Percentiles rank a stretch among this genome's conserved stretches.
Conservation (phyloP, 2,797 vertebrate genomes). For the Lagocephalus sceleratus region DNA sequence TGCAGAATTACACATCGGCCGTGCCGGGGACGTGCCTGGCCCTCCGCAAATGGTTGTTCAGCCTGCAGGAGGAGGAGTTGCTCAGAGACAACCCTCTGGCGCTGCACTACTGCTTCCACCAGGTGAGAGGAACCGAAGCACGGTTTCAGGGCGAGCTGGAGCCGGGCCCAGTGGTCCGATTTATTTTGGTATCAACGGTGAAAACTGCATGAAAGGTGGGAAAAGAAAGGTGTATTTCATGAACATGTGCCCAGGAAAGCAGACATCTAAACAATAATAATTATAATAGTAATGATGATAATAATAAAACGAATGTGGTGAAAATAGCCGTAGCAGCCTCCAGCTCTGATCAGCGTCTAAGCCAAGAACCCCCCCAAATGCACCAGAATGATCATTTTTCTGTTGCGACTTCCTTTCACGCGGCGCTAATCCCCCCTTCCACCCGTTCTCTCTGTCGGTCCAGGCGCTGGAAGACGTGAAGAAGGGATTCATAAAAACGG, state of each 20-base stretch:
- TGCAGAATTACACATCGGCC: slow-evolving; percentile 96
- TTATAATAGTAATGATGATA: too few species aligned
- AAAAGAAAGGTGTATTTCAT: too few species aligned
- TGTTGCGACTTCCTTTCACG: background rate
- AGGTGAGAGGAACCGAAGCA: slow-evolving; percentile 55
- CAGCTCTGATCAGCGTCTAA: slow-evolving; percentile 13
- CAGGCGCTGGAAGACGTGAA: slow-evolving; percentile 91
- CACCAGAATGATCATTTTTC: too few species aligned
- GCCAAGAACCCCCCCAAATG: too few species aligned
- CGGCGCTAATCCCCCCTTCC: background rate
- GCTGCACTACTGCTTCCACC: slow-evolving; percentile 91
- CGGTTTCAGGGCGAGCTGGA: background rate
- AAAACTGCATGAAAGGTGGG: too few species aligned
- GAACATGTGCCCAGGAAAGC: too few species aligned
- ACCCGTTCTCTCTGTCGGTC: slow-evolving; percentile 17
- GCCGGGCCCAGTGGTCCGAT: background rate
- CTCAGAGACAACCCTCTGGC: slow-evolving; percentile 93
- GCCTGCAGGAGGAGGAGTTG: slow-evolving; percentile 89
- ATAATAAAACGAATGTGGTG: slow-evolving; percentile 15
- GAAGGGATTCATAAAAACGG: slow-evolving; percentile 94
- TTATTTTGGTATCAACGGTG: too few species aligned
- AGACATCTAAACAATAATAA: too few species aligned
- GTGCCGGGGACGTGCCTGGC: slow-evolving; percentile 93
- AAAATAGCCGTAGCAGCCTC: slow-evolving; percentile 18
- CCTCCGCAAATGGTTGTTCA: slow-evolving; percentile 95